phyloP scores from a whole-genome alignment of 2,797 vertebrate genomes.

The Lates japonicus region DNA sequence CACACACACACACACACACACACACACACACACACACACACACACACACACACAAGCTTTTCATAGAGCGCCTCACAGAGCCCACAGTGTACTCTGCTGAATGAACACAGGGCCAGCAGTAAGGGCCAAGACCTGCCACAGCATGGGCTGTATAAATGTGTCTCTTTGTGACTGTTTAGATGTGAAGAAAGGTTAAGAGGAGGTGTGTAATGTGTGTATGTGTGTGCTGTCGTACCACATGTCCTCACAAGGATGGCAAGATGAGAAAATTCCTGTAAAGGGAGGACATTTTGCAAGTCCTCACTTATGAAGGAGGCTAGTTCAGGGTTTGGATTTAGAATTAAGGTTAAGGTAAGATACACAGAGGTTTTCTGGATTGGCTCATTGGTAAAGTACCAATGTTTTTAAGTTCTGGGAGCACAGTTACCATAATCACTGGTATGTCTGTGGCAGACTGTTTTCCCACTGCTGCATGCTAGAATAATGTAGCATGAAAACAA shows the following conservation, averaged over 20 bases:
- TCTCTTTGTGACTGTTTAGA: slow-evolving; percentile 61
- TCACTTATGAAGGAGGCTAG: neutral
- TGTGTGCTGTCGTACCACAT: slow-evolving; percentile 4
- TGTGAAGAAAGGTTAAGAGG: slow-evolving; percentile 51
- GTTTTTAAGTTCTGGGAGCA: neutral
- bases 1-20: slow-evolving; percentile 17
- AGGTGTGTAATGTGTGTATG: slow-evolving; percentile 26
- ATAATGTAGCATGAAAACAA: no score
- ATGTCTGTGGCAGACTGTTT: no score
- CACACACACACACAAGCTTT: slow-evolving; percentile 51
- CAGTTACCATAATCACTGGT: no score
- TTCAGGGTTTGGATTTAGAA: slow-evolving; percentile 13
- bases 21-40: slow-evolving; percentile 22
- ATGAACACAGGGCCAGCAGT: slow-evolving; percentile 70
- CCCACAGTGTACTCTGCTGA: slow-evolving; percentile 70
- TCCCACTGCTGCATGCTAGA: neutral
- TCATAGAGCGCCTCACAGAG: slow-evolving; percentile 73
- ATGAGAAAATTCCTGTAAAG: slow-evolving; percentile 4
- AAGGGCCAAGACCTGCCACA: slow-evolving; percentile 42
- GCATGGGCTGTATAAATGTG: slow-evolving; percentile 65
- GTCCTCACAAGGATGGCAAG: slow-evolving; percentile 13
- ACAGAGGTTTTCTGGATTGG: neutral
- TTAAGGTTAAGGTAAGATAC: neutral
- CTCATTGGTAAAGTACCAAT: neutral
- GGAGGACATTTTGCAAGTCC: neutral